Evolutionary conservation across 1,140 invertebrate genomes (phyloP), one percentile per base, ranked within the genome.

Genomic region (Plodia interpunctella): DNA sequence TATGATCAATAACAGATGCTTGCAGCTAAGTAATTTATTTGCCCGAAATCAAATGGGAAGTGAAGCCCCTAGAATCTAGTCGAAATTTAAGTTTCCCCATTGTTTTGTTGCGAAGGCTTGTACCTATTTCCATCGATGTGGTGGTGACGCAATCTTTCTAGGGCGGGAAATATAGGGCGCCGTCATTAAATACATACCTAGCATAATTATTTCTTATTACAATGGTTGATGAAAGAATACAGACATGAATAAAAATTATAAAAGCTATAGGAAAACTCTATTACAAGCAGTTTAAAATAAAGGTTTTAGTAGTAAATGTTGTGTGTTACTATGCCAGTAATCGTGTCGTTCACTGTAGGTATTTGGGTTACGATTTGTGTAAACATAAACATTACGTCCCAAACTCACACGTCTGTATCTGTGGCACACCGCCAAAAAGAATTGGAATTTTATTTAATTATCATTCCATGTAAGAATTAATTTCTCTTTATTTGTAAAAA

Each of bases 351-450:
- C 49, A 51, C 55, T 54, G 70, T 70, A n/a, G n/a, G n/a, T n/a
- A 75, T 72, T 68, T 82, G 67, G 77, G 77, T 77, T 80, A 74
- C 69, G 59, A 62, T 35, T 69, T 50, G 65, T 57, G 70, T 79
- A 79, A 73, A 79, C 68, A 74, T 71, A 74, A 73, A 74, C 68
- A 76, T 55, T 62, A 63, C 57, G 62, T 62, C 56, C 63, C 49
- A 59, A 63, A 66, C 74, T 78, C 69, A 74, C 75, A 74, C 59
- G 70, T 67, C 72, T 66, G 59, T 32, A 35, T 55, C 50, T 49
- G 60, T 75, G 72, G 69, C 72, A 72, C 9, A 28, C 49, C 49
- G 68, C 71, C 71, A 74, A 63, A 55, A 49, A 19, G 54, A 60
- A 15, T 44, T 25, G 9, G 20, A 53, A 25, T 53, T 53, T 53